Conservation (phyloP, 2,113 vertebrate species). For the Tringa solitaria region DNA sequence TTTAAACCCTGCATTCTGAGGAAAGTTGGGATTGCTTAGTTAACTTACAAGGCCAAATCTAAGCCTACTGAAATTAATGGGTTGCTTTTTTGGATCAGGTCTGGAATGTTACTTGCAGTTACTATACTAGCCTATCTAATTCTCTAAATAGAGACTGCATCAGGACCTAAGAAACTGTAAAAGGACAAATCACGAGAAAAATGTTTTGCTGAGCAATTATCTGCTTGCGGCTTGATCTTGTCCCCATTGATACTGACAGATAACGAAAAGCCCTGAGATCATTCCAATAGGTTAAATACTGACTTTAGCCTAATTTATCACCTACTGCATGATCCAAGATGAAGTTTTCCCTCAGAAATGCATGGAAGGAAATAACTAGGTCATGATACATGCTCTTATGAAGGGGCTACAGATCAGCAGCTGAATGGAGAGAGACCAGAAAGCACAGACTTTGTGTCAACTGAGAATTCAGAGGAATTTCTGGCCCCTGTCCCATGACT, state of each 20-base stretch:
- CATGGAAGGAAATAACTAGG: conserved; percentile 49
- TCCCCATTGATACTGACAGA: background rate
- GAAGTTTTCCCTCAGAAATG: conserved; percentile 48
- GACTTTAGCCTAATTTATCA: background rate
- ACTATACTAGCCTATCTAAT: background rate
- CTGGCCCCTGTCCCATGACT: conserved; percentile 38
- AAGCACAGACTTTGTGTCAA: conserved; percentile 43
- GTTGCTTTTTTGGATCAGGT: background rate
- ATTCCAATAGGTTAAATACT: background rate
- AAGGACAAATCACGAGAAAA: background rate
- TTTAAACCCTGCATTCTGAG: background rate
- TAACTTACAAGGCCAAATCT: background rate
- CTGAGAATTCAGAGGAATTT: conserved; percentile 58
- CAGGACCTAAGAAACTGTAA: background rate
- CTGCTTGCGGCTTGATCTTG: background rate
- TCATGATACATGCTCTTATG: conserved; percentile 32
- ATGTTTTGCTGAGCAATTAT: background rate
- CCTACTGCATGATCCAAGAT: background rate
- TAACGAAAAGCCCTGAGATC: background rate
- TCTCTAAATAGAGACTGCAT: background rate
- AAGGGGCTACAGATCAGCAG: conserved; percentile 49
- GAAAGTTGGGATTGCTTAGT: background rate
- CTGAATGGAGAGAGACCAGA: conserved; percentile 48
- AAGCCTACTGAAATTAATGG: background rate
- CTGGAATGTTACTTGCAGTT: background rate